Percentiles rank a stretch among this genome's conserved stretches.
Evolutionary conservation across 2,888 invertebrate species (phyloP).

Genomic region (Listrodromus nycthemerus): DNA sequence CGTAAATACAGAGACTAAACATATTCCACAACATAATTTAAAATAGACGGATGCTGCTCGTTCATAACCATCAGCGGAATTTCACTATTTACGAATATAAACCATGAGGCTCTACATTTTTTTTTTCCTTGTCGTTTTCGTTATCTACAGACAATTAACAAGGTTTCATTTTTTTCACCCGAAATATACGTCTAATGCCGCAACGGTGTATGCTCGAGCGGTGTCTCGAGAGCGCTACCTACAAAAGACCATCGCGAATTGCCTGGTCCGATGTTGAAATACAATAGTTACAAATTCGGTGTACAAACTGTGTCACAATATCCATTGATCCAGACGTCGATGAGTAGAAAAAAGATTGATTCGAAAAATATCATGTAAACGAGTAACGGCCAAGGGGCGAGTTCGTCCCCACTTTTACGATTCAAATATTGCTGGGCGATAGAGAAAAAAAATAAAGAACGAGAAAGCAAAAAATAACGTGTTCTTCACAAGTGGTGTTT

Average conservation of each 20-base stretch:
- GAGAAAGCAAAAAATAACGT: not conserved
- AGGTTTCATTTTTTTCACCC: not conserved
- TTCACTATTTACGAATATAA: slow-evolving; percentile 19
- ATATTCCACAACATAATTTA: slow-evolving; percentile 52
- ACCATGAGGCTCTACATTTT: slow-evolving; percentile 9
- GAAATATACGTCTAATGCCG: not conserved
- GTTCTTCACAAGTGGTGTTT: not conserved
- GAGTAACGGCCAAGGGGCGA: not conserved
- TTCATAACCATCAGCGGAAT: slow-evolving; percentile 10
- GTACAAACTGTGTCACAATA: slow-evolving; percentile 20
- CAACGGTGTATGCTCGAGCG: not conserved
- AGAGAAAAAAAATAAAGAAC: not conserved
- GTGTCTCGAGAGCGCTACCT: not conserved
- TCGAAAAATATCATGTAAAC: slow-evolving; percentile 5
- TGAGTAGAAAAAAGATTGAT: slow-evolving; percentile 1
- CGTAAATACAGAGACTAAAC: slow-evolving; percentile 44
- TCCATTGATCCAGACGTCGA: slow-evolving; percentile 6
- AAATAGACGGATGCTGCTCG: slow-evolving; percentile 37
- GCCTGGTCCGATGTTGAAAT: not conserved
- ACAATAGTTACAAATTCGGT: slow-evolving; percentile 38
- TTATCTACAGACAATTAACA: slow-evolving; percentile 10
- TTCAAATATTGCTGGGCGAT: not conserved
- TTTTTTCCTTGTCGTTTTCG: not conserved
- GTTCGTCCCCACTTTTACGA: not conserved
- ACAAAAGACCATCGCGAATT: not conserved